These are phyloP conservation scores for Apostichopus parvimensis DNA, from an alignment of 35 echinoderm and acorn worm species.

Conservation along the genomic window DNA sequence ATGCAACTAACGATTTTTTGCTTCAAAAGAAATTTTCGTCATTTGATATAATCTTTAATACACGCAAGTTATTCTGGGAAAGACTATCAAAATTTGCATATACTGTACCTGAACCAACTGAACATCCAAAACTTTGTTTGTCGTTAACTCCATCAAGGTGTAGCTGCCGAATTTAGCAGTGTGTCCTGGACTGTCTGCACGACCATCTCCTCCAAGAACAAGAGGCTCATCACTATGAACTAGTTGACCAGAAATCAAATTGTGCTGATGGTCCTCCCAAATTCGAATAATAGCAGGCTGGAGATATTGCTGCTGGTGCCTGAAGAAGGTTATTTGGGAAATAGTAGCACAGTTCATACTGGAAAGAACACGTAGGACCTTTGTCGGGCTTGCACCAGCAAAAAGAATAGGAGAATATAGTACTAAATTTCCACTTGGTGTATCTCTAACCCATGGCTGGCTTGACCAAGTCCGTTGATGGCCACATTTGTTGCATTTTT, in stretches of 20 bases:
- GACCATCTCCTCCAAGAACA: slow-evolving; percentile 10
- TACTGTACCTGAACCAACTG: no score
- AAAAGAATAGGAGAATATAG: slow-evolving; percentile 61
- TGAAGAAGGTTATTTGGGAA: no score
- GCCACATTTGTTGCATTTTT: no score
- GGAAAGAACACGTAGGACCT: no score
- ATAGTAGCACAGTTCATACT: no score
- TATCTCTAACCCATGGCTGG: slow-evolving; percentile 55
- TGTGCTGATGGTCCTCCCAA: not conserved
- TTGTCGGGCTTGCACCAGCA: slow-evolving; percentile 43
- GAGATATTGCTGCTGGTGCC: slow-evolving; percentile 16
- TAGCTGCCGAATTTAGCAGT: no score
- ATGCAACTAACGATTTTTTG: not conserved
- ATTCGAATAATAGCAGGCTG: not conserved
- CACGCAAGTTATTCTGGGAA: not conserved
- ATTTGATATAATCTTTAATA: not conserved
- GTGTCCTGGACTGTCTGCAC: slow-evolving; percentile 37
- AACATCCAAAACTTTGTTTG: no score
- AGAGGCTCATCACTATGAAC: slow-evolving; percentile 7
- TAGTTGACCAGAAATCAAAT: no score
- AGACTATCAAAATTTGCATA: slow-evolving; percentile 20
- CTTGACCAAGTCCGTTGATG: slow-evolving; percentile 41
- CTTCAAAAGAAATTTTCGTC: not conserved
- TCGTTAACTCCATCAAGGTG: no score
- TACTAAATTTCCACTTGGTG: slow-evolving; percentile 67